Conservation (phyloP, 1,140 invertebrate species). For the Brachionus calyciflorus region DNA sequence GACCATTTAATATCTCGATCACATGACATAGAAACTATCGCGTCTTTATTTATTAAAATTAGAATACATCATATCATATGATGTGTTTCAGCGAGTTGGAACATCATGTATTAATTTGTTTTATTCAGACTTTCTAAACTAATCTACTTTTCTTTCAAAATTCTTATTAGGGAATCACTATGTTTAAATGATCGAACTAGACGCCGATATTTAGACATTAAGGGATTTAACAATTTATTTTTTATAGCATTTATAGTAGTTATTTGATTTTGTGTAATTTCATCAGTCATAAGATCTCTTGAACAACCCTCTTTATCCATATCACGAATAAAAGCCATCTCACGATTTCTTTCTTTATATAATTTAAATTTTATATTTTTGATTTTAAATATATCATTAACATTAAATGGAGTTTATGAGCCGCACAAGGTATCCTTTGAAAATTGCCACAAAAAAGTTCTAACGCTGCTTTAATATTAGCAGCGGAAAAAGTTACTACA, state of each 20-base stretch:
- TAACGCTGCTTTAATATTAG: neutral
- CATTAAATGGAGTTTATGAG: neutral
- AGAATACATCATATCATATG: neutral
- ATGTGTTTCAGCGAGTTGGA: neutral
- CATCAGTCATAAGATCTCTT: neutral
- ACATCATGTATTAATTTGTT: neutral
- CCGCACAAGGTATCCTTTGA: neutral
- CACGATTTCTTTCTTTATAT: neutral
- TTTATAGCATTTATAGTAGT: neutral
- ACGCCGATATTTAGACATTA: neutral
- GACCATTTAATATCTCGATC: neutral
- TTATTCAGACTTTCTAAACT: neutral
- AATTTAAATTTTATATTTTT: neutral
- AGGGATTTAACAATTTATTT: neutral
- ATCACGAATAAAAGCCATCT: neutral
- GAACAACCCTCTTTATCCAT: neutral
- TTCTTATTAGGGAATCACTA: neutral
- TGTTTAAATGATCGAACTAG: neutral
- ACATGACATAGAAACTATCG: neutral
- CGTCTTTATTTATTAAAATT: neutral
- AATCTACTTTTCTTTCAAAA: neutral
- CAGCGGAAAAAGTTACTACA: neutral
- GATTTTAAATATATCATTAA: neutral
- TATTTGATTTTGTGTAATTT: neutral
- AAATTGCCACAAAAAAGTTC: neutral